Evolutionary conservation across 1,140 invertebrate species (phyloP).

Genomic region (Luehdorfia chinensis): DNA sequence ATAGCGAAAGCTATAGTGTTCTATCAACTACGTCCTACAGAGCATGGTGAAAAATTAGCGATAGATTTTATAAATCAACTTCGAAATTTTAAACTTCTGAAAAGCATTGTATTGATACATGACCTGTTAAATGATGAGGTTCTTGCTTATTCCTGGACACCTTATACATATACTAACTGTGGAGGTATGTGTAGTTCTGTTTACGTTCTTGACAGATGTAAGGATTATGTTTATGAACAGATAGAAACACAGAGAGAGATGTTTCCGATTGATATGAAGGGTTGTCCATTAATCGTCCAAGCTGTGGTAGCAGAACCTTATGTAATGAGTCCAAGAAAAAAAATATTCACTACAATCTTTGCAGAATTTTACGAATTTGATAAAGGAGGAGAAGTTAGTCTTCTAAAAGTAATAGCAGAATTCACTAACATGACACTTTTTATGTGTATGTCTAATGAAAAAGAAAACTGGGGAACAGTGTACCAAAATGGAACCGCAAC

Average conservation of each 20-base stretch:
- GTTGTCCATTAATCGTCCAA: slow-evolving; percentile 65
- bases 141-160: slow-evolving; percentile 65
- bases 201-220: slow-evolving; percentile 66
- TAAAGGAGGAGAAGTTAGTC: slow-evolving; percentile 67
- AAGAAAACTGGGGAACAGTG: slow-evolving; percentile 67
- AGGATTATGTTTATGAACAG: slow-evolving; percentile 50
- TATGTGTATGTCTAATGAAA: slow-evolving; percentile 51
- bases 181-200: slow-evolving; percentile 61
- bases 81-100: slow-evolving; percentile 56
- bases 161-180: slow-evolving; percentile 67
- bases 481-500: slow-evolving; percentile 50
- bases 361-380: slow-evolving; percentile 64
- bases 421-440: slow-evolving; percentile 69
- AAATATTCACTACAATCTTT: slow-evolving; percentile 41
- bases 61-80: slow-evolving; percentile 63
- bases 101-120: slow-evolving; percentile 64
- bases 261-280: slow-evolving; percentile 62
- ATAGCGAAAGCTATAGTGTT: slow-evolving; percentile 70
- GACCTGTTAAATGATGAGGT: slow-evolving; percentile 47
- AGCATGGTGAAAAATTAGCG: slow-evolving; percentile 43
- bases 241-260: slow-evolving; percentile 48
- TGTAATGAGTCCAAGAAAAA: slow-evolving; percentile 60
- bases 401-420: slow-evolving; percentile 66
- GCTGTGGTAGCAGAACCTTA: slow-evolving; percentile 70
- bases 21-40: slow-evolving; percentile 48